Conservation (phyloP, 2,797 vertebrate species). For the Lithobates sylvaticus region DNA sequence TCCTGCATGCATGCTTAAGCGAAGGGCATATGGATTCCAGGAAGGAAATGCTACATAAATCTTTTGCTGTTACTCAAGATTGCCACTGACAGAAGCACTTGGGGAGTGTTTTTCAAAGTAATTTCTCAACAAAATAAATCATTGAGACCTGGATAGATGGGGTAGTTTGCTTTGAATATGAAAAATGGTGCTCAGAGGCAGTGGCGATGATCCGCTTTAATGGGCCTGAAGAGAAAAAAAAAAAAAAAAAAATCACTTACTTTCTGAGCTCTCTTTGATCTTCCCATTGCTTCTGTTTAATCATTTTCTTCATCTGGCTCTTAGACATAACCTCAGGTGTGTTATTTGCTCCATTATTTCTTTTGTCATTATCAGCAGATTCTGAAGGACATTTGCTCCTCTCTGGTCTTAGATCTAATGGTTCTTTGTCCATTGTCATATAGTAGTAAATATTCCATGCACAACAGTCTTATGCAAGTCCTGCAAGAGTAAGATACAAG, state of each 20-base stretch:
- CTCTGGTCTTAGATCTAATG: conserved; percentile 43
- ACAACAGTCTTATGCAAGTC: neutral
- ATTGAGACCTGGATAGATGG: too few relatives aligned
- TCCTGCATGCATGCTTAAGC: too few relatives aligned
- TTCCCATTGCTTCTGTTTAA: conserved; percentile 94
- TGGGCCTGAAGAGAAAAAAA: too few relatives aligned
- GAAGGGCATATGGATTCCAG: too few relatives aligned
- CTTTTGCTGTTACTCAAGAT: too few relatives aligned
- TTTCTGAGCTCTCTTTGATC: conserved; percentile 90
- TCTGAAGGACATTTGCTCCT: neutral
- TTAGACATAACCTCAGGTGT: conserved; percentile 81
- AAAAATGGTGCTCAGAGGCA: too few relatives aligned
- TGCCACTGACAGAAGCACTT: too few relatives aligned
- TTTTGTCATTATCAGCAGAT: conserved; percentile 36
- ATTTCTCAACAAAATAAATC: too few relatives aligned
- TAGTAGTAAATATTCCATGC: conserved; percentile 9
- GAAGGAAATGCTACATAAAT: too few relatives aligned
- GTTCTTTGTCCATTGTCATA: conserved; percentile 63
- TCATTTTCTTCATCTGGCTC: conserved; percentile 88
- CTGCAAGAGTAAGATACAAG: neutral
- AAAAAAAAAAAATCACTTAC: conserved; percentile 72
- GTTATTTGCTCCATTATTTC: conserved; percentile 6
- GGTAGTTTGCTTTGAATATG: too few relatives aligned
- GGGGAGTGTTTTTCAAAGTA: too few relatives aligned
- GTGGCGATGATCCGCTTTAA: too few relatives aligned